These are phyloP conservation scores for Argyresthia goedartella DNA, from an alignment of 2,888 invertebrate species.

Conservation along the genomic window DNA sequence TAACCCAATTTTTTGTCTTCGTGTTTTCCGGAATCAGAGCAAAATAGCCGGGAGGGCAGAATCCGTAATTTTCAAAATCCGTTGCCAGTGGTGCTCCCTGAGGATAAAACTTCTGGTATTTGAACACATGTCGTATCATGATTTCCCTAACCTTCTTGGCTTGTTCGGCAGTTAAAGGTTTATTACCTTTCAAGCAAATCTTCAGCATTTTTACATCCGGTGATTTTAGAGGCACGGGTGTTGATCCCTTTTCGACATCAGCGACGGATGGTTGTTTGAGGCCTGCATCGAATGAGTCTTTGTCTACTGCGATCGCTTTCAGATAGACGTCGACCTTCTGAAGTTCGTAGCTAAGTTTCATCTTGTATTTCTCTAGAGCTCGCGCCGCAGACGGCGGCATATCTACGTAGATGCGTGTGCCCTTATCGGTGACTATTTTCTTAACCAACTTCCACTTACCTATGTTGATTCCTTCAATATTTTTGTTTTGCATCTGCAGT, in stretches of 20 bases:
- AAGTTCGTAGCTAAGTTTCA: conserved; percentile 52
- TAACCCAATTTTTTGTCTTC: conserved; percentile 43
- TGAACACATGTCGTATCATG: conserved; percentile 38
- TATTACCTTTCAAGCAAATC: conserved; percentile 37
- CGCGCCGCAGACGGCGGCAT: conserved; percentile 53
- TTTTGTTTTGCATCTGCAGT: conserved; percentile 45
- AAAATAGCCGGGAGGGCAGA: conserved; percentile 36
- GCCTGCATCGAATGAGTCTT: conserved; percentile 46
- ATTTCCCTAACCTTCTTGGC: conserved; percentile 49
- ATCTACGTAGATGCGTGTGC: conserved; percentile 52
- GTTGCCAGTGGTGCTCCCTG: conserved; percentile 22
- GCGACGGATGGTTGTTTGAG: conserved; percentile 25
- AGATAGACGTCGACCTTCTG: conserved; percentile 52
- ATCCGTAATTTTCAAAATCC: conserved; percentile 48
- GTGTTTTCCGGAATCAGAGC: conserved; percentile 43
- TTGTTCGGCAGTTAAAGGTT: conserved; percentile 24
- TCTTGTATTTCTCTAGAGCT: conserved; percentile 39
- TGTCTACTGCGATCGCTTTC: conserved; percentile 51
- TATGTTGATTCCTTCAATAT: conserved; percentile 34
- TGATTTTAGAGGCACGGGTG: conserved; percentile 35
- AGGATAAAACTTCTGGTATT: conserved; percentile 28
- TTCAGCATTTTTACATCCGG: conserved; percentile 32
- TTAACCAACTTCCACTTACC: conserved; percentile 56
- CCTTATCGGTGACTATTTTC: conserved; percentile 39
- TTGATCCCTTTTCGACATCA: conserved; percentile 21